Evolutionary conservation across 2,797 vertebrate species (phyloP).

Genomic region (Urocyon cinereoargenteus): DNA sequence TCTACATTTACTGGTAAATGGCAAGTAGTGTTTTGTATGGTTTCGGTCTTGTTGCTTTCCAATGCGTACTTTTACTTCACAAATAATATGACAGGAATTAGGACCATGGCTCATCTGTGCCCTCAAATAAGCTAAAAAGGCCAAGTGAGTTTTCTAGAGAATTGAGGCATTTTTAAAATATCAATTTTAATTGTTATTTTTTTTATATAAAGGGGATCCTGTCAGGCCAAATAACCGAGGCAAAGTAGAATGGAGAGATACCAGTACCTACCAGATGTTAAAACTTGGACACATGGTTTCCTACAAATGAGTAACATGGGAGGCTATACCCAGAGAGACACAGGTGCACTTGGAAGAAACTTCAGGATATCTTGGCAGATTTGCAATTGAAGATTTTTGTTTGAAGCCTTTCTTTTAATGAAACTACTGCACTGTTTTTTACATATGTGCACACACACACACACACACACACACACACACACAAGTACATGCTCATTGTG

Average conservation of each 20-base stretch:
- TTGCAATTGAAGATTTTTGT: background rate
- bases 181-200: background rate
- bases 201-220: background rate
- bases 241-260: background rate
- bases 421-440: background rate
- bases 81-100: background rate
- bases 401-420: background rate
- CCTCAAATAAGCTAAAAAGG: background rate
- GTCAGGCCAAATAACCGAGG: background rate
- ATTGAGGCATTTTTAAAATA: background rate
- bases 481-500: background rate
- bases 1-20: slow-evolving; percentile 12
- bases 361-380: background rate
- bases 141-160: background rate
- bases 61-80: background rate
- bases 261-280: too few species aligned
- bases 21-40: background rate
- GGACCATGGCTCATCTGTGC: background rate
- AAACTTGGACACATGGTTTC: background rate
- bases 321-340: background rate
- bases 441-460: background rate
- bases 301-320: background rate
- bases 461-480: background rate
- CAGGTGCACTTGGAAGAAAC: background rate
- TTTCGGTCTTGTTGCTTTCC: background rate